phyloP scores from a whole-genome alignment of 2,797 vertebrate genomes.

The Arrhamphus sclerolepis region DNA sequence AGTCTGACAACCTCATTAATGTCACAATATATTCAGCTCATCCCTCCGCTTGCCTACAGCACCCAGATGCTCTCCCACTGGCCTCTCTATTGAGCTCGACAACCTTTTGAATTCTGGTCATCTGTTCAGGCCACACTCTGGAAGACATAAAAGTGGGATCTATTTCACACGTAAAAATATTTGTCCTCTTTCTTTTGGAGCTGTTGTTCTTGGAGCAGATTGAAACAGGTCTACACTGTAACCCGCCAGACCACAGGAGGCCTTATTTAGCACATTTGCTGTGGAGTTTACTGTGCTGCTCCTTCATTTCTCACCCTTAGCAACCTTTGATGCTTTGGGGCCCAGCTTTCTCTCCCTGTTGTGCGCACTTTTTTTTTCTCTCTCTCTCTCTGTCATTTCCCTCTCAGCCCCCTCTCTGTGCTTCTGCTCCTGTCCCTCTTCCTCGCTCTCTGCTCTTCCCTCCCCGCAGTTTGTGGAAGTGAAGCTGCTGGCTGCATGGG shows the following conservation, averaged over 20 bases:
- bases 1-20: slow-evolving; percentile 82
- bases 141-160: slow-evolving; percentile 29
- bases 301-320: slow-evolving; percentile 79
- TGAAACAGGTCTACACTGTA: slow-evolving; percentile 58
- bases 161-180: slow-evolving; percentile 56
- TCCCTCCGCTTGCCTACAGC: slow-evolving; percentile 64
- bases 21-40: slow-evolving; percentile 81
- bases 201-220: slow-evolving; percentile 44
- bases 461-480: slow-evolving; percentile 70
- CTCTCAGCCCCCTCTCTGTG: slow-evolving; percentile 64
- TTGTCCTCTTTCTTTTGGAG: slow-evolving; percentile 55
- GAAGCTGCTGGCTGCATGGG: slow-evolving; percentile 76
- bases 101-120: slow-evolving; percentile 62
- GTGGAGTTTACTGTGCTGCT: slow-evolving; percentile 72
- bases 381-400: slow-evolving; percentile 56
- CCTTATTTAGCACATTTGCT: slow-evolving; percentile 68
- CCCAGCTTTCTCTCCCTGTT: slow-evolving; percentile 72
- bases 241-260: slow-evolving; percentile 60
- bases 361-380: slow-evolving; percentile 44
- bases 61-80: slow-evolving; percentile 69
- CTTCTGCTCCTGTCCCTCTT: slow-evolving; percentile 68
- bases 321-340: slow-evolving; percentile 84
- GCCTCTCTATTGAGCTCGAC: slow-evolving; percentile 50
- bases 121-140: slow-evolving; percentile 37
- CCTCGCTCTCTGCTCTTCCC: slow-evolving; percentile 62